Evolutionary conservation across 2,797 vertebrate species (phyloP), one percentile per base, ranked within the genome.

Genomic region (Pantherophis alleghaniensis): DNA sequence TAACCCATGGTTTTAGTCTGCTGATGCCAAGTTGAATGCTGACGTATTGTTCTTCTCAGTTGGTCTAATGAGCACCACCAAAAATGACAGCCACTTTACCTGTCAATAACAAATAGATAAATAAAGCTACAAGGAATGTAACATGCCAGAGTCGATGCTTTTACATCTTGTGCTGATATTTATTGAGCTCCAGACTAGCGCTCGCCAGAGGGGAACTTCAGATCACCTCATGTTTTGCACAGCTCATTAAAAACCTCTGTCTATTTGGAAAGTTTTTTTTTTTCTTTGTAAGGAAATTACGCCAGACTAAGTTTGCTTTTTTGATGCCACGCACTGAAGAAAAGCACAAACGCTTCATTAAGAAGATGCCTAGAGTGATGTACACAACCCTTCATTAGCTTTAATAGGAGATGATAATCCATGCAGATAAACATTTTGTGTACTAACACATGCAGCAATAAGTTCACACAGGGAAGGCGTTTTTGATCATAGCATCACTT

Each of bases 321-420:
- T 55, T 7, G 74, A 32, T 1, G 74, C 1, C 92, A 24, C 24
- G 90, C 66, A 56, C 10, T 56, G 93, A 93, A 79, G 90, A 94
- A 95, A 87, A 13, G 89, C 24, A 86, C 56, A 95, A 28, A 47
- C 74, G 6, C 7, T 90, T 95, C 89, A 94, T 94, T 96, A 94
- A n/a, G 37, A 96, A 95, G 47, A 94, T 91, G 63, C 7, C 88
- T 89, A 66, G 32, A 94, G 88, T 92, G 95, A 95, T 94, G 93
- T 95, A 87, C 87, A 60, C 18, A 94, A 92, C 28, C 14, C 92
- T 95, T 95, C 69, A 18, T 88, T 93, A 91, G 1, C 42, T 94
- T 94, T 94, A 94, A 91, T 59, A 20, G 61, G 79, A 95, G 57
- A 53, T 94, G 91, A 89, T 91, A 93, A 53, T 94, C 53, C 11